Percentiles rank a stretch among this genome's conserved stretches.
These are phyloP conservation scores for Ophthalmolycus amberensis DNA, from an alignment of 2,113 vertebrate species.

Conservation along the genomic window DNA sequence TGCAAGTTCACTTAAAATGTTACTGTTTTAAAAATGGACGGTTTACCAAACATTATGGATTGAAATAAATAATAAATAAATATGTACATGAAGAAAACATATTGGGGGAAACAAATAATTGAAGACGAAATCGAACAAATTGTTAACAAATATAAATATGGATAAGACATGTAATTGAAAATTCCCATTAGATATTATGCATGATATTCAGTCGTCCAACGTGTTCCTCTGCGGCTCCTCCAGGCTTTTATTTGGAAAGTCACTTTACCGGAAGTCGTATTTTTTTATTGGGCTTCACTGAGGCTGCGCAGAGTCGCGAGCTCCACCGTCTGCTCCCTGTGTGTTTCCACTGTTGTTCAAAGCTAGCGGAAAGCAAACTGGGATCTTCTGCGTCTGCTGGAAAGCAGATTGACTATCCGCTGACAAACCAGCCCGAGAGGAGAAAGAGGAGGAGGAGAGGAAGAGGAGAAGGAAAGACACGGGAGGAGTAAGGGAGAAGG, in stretches of 20 bases:
- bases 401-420: background rate
- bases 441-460: constrained; percentile 3
- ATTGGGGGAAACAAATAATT: background rate
- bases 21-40: background rate
- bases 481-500: constrained; percentile 20
- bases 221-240: background rate
- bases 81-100: background rate
- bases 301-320: constrained; percentile 55
- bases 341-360: constrained; percentile 36
- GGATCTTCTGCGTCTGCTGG: background rate
- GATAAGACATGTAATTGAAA: background rate
- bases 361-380: background rate
- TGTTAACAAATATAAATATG: background rate
- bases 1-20: background rate
- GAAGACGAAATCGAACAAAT: background rate
- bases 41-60: background rate
- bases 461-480: constrained; percentile 9
- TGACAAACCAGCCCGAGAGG: background rate
- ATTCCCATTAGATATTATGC: background rate
- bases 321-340: constrained; percentile 45
- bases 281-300: constrained; percentile 29
- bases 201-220: background rate
- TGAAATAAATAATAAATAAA: background rate
- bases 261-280: background rate
- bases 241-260: constrained; percentile 44